Evolutionary conservation across 2,888 invertebrate genomes (phyloP).

Genomic region (Trachelus stipa): DNA sequence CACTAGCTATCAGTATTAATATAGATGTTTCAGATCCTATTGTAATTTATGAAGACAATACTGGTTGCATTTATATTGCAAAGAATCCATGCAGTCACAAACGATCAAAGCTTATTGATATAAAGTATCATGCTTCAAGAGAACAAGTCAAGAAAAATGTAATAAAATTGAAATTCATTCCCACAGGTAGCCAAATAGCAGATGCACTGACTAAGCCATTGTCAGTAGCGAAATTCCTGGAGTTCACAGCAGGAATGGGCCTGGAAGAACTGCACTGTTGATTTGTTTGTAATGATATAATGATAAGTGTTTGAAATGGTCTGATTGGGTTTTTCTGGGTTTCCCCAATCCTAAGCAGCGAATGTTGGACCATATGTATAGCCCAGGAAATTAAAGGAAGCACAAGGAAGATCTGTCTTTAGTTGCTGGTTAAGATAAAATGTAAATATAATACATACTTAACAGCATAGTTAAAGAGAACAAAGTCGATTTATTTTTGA

Average conservation of each 20-base stretch:
- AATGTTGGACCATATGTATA: too few species aligned
- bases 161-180: conserved; percentile 70
- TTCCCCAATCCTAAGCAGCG: too few species aligned
- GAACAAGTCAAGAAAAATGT: conserved; percentile 42
- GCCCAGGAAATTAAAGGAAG: too few species aligned
- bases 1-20: conserved; percentile 41
- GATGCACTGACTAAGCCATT: conserved; percentile 65
- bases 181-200: conserved; percentile 69
- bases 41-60: conserved; percentile 51
- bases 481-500: too few species aligned
- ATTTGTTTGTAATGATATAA: conserved; percentile 1
- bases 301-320: neutral
- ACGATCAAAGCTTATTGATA: conserved; percentile 52
- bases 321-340: too few species aligned
- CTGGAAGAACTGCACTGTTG: conserved; percentile 2
- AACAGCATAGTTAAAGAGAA: too few species aligned
- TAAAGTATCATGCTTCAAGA: conserved; percentile 36
- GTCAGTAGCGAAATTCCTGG: conserved; percentile 19
- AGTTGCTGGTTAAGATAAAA: too few species aligned
- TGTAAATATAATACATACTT: too few species aligned
- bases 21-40: conserved; percentile 33
- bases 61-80: conserved; percentile 50
- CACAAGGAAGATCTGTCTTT: too few species aligned
- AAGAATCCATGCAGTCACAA: conserved; percentile 44
- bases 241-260: conserved; percentile 15